Evolutionary conservation across 1,140 invertebrate species (phyloP).

Genomic region (Bombus haemorrhoidalis): DNA sequence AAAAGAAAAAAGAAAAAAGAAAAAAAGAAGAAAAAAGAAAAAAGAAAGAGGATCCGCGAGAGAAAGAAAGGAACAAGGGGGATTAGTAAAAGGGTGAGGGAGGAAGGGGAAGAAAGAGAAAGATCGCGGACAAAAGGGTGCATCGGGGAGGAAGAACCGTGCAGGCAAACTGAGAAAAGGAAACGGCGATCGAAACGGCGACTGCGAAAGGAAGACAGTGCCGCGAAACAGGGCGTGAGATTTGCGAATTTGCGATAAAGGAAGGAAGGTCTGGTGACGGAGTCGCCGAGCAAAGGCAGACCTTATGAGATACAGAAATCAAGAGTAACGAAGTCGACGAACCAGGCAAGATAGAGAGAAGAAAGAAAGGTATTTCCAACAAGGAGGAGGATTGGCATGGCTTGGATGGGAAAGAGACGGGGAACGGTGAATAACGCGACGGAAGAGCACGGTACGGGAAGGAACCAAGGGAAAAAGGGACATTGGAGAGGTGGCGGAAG

Average conservation of each 20-base stretch:
- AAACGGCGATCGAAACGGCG: not conserved
- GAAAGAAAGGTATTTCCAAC: not conserved
- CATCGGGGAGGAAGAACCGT: not conserved
- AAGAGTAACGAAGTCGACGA: slow-evolving; percentile 5
- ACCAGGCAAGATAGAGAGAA: not conserved
- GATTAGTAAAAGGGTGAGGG: not conserved
- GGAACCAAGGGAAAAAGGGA: not conserved
- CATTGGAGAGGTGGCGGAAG: not conserved
- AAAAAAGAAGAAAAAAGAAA: rapidly evolving
- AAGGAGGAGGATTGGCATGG: not conserved
- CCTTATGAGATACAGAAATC: slow-evolving; percentile 6
- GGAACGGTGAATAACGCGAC: not conserved
- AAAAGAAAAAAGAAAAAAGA: no score
- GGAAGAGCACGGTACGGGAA: not conserved
- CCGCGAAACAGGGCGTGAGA: not conserved
- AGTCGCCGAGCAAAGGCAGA: slow-evolving; percentile 1
- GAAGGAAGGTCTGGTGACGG: slow-evolving; percentile 12
- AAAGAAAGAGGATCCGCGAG: not conserved
- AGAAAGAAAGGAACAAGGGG: rapidly evolving
- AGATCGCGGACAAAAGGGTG: not conserved
- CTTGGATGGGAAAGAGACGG: not conserved
- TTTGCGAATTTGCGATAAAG: slow-evolving; percentile 2
- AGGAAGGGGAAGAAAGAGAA: not conserved
- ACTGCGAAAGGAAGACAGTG: no score
- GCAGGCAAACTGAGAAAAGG: not conserved